Conservation (phyloP, 2,797 vertebrate genomes). For the Sebastes vulpes region DNA sequence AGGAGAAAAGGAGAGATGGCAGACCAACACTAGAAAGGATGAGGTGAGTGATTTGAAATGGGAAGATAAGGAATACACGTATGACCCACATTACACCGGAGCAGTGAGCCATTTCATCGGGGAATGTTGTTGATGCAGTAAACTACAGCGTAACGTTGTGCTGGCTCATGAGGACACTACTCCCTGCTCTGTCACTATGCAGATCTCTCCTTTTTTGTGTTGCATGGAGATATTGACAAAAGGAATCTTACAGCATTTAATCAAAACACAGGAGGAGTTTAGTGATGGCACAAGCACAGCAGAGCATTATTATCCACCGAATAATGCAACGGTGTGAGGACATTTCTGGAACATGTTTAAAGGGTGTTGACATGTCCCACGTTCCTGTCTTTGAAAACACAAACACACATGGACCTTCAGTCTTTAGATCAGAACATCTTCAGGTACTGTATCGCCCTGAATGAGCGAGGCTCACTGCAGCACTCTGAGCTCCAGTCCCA, state of each 20-base stretch:
- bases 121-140: constrained; percentile 10
- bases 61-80: background rate
- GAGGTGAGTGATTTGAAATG: constrained; percentile 79
- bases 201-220: constrained; percentile 3
- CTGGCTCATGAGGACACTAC: constrained; percentile 1
- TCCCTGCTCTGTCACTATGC: constrained; percentile 10
- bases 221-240: background rate
- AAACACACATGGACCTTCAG: background rate
- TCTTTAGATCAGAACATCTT: background rate
- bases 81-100: background rate
- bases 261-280: background rate
- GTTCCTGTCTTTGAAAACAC: background rate
- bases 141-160: constrained; percentile 12
- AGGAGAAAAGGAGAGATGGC: constrained; percentile 60
- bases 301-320: background rate
- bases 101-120: background rate
- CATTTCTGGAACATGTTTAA: constrained; percentile 13
- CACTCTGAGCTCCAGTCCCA: constrained; percentile 39
- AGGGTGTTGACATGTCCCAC: background rate
- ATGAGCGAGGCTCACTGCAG: constrained; percentile 60
- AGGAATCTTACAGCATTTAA: background rate
- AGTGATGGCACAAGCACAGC: background rate
- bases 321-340: background rate
- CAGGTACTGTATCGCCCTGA: constrained; percentile 6
- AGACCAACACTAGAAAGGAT: constrained; percentile 64